Evolutionary conservation across 2,888 invertebrate genomes (phyloP).

Genomic region (Stegana nigrithorax): DNA sequence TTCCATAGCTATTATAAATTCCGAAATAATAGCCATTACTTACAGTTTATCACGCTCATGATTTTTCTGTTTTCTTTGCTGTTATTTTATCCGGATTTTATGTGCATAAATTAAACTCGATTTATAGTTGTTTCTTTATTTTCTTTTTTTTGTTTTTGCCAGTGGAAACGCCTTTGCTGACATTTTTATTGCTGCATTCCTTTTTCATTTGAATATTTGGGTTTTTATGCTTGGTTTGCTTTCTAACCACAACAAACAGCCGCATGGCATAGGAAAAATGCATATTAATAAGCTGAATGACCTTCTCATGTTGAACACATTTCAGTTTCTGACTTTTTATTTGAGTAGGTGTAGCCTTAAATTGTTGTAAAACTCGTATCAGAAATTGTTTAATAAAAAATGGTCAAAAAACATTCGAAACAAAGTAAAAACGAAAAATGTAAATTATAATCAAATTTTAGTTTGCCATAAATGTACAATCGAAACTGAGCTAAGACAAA

Average conservation of each 20-base stretch:
- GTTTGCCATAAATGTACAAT: not conserved
- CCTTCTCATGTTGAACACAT: too few relatives aligned
- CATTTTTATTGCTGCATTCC: not conserved
- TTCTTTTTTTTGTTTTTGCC: not conserved
- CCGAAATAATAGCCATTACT: not conserved
- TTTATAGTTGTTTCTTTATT: not conserved
- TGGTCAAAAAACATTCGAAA: too few relatives aligned
- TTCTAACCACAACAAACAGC: not conserved
- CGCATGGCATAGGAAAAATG: too few relatives aligned
- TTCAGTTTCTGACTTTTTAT: too few relatives aligned
- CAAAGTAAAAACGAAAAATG: not conserved
- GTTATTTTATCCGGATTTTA: not conserved
- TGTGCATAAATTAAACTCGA: not conserved
- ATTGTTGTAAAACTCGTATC: too few relatives aligned
- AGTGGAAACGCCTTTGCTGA: not conserved
- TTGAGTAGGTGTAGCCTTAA: too few relatives aligned
- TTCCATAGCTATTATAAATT: not conserved
- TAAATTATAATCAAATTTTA: not conserved
- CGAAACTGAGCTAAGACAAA: too few relatives aligned
- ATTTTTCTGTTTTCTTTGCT: not conserved
- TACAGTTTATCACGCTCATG: slow-evolving; percentile 1
- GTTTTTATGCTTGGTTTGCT: too few relatives aligned
- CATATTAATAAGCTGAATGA: too few relatives aligned
- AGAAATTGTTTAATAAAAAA: too few relatives aligned
- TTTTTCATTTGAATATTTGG: too few relatives aligned